Evolutionary conservation across 2,888 invertebrate species (phyloP), one percentile per base, ranked within the genome.

Genomic region (Papilio protenor): DNA sequence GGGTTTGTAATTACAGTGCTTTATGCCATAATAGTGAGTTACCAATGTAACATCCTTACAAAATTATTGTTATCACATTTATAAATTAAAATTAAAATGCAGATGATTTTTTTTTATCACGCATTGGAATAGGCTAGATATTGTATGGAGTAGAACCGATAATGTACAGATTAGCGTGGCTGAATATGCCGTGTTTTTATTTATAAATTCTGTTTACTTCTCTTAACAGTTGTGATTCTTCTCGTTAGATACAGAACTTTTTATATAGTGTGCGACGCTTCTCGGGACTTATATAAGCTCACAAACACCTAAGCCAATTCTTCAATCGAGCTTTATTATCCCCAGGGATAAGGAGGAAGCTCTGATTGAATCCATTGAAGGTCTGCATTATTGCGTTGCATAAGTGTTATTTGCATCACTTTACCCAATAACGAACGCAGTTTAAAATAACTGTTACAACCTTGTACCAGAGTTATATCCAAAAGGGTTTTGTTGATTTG

Each of bases 1-100:
- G 27, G 61, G 27, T 27, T 61, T 61, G 6, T 59, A 59, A 59
- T 61, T 61, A 61, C 61, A 61, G 6, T 16, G 61, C 61, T 61
- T 23, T 27, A 27, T 40, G 40, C 40, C 8, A 40, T 40, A 8
- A 40, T 40, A 8, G 6, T 40, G 40, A 40, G 40, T 40, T 40
- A 40, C n/a, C n/a, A 10, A 5, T 55, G 55, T n/a, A 45, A 59
- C 40, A n/a, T 61, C 47, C 8, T 40, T 40, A 40, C 40, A 40
- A 40, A 40, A 40, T 40, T 40, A 40, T 40, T 8, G 40, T 40
- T 40, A 40, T 8, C 8, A 8, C 40, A 40, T 40, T 40, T 40
- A 8, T 6, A 40, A 6, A 40, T 40, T 8, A 8, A 1, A 40
- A 8, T 0, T 40, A 8, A 40, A 5, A 40, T 40, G 8, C 3